Conservation (phyloP, 2,888 invertebrate genomes). For the Cactoblastis cactorum region DNA sequence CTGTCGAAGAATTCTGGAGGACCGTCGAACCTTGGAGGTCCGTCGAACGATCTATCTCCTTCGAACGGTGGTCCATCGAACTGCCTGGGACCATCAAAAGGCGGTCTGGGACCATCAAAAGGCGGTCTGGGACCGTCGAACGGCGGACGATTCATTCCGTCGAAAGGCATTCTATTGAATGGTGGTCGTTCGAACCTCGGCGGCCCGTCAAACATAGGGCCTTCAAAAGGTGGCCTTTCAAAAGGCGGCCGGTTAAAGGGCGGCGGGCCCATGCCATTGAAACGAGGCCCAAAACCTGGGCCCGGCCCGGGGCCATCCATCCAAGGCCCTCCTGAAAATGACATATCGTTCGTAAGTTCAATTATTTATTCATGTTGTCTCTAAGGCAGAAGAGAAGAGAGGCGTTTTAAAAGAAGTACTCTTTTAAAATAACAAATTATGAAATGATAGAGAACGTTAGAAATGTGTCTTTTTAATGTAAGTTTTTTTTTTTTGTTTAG, state of each 20-base stretch:
- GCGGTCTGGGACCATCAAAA: slow-evolving; percentile 43
- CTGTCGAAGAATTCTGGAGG: slow-evolving; percentile 65
- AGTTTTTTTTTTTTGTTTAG: too few species aligned
- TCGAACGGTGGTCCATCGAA: slow-evolving; percentile 52
- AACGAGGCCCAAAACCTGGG: slow-evolving; percentile 56
- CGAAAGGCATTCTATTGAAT: slow-evolving; percentile 49
- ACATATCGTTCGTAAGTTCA: not conserved
- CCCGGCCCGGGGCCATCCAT: slow-evolving; percentile 59
- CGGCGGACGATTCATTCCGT: slow-evolving; percentile 35
- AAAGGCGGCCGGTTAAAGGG: slow-evolving; percentile 48
- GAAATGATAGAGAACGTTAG: too few species aligned
- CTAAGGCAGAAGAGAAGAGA: slow-evolving; percentile 1
- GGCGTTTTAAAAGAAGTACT: not conserved
- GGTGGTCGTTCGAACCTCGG: slow-evolving; percentile 47
- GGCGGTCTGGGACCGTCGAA: slow-evolving; percentile 44
- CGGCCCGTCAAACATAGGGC: slow-evolving; percentile 40
- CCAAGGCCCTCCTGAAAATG: slow-evolving; percentile 58
- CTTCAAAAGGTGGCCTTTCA: slow-evolving; percentile 52
- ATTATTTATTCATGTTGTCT: not conserved
- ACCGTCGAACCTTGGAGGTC: slow-evolving; percentile 40
- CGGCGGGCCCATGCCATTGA: slow-evolving; percentile 66
- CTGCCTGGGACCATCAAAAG: slow-evolving; percentile 43
- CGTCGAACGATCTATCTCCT: slow-evolving; percentile 38
- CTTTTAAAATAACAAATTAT: not conserved
- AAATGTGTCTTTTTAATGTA: too few species aligned